Base-by-base conservation (phyloP, 2,797 vertebrate genomes). In the Capromys pilorides region DNA sequence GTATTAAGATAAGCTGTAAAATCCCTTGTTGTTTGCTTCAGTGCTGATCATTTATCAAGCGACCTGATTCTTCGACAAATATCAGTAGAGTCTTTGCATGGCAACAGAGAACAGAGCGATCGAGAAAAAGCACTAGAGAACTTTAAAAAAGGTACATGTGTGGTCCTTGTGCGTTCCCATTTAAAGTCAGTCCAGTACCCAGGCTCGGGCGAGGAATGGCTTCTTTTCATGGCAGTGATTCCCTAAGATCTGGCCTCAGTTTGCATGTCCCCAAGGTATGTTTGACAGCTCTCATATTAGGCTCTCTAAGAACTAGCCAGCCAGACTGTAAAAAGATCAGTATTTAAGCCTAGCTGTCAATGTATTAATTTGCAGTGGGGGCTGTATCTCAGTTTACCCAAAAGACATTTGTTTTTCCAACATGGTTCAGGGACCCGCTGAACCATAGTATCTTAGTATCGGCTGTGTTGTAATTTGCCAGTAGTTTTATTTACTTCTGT, bases 41-140 rank as follows among this genome's bases (percentile, higher is more conserved):
- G 99, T 67, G 99, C 98, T 82, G 99, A 99, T 97, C 99, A 99
- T 95, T 98, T 99, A 77, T 98, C 99, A 78, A 99, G 99, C 73
- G 99, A 99, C 97, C 98, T 99, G 94, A 98, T 99, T 97, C 98
- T 99, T 67, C 98, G 97, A 49, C 99, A 99, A 86, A 95, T 99
- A 96, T 97, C 99, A 49, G 99, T 99, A 36, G 99, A 99, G 94
- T 99, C 99, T 86, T 98, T 99, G 95, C 99, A 99, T 82, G 99
- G 99, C 31, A 98, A 99, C 96, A 98, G 99, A 89, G 99, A 99
- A 51, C 99, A 99, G 96, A 98, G 98, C 82, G 99, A 99, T 97
- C 98, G 99, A 45, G 99, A 99, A 95, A 99, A 98, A 94, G 99
- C 99, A 31, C 98, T 99, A 94, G 98, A 98, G 93, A 99, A 99